A percentile compares a stretch with the other conserved stretches of the same genome.
Conservation (phyloP, 1,140 invertebrate genomes). For the Dryas iulia region DNA sequence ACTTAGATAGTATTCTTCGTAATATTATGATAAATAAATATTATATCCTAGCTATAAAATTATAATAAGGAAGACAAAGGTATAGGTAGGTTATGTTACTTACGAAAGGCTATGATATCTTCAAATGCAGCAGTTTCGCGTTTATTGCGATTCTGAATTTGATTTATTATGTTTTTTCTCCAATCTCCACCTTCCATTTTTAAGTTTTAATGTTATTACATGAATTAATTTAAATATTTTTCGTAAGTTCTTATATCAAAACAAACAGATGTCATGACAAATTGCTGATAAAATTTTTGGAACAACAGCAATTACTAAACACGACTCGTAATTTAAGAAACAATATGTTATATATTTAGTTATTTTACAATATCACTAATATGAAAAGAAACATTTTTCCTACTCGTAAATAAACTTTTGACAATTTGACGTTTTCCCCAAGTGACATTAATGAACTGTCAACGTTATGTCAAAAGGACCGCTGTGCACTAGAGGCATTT, state of each 20-base stretch:
- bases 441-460: neutral
- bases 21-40: constrained; percentile 19
- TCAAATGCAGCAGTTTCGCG: constrained; percentile 73
- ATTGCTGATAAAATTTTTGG: neutral
- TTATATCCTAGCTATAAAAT: constrained; percentile 24
- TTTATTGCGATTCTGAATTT: constrained; percentile 72
- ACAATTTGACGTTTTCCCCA: constrained; percentile 5
- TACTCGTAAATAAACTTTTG: constrained; percentile 35
- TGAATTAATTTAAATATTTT: constrained; percentile 44
- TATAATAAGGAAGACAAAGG: constrained; percentile 53
- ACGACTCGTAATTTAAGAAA: constrained; percentile 1
- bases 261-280: constrained; percentile 67
- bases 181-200: constrained; percentile 74
- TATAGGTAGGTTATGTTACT: constrained; percentile 57
- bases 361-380: neutral
- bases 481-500: neutral
- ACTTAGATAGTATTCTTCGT: constrained; percentile 12
- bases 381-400: neutral
- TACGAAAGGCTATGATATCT: constrained; percentile 77
- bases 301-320: neutral
- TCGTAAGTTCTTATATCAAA: constrained; percentile 49
- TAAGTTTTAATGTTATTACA: constrained; percentile 36
- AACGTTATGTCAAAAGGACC: neutral
- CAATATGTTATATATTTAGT: constrained; percentile 7
- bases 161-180: constrained; percentile 72